These are phyloP conservation scores for Leptura quadrifasciata DNA, from an alignment of 2,888 invertebrate species.

Conservation along the genomic window DNA sequence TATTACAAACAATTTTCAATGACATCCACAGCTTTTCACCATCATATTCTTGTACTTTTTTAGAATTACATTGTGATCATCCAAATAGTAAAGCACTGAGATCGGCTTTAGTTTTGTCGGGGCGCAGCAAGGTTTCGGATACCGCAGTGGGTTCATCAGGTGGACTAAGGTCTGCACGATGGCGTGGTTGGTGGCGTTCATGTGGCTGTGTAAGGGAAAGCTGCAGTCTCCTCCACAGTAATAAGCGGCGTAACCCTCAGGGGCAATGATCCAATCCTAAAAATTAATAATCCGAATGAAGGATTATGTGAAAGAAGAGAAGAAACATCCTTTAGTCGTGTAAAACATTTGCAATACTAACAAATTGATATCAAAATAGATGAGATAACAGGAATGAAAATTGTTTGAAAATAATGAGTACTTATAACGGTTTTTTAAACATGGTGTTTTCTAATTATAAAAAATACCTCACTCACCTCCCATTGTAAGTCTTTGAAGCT, in stretches of 20 bases:
- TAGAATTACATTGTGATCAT: slow-evolving; percentile 88
- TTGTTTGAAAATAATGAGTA: too few species aligned
- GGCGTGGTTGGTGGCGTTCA: slow-evolving; percentile 97
- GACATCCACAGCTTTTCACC: slow-evolving; percentile 97
- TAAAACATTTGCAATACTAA: too few species aligned
- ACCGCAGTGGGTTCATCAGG: slow-evolving; percentile 86
- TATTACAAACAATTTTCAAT: slow-evolving; percentile 2
- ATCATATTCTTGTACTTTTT: slow-evolving; percentile 98
- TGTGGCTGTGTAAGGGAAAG: slow-evolving; percentile 92
- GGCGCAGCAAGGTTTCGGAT: slow-evolving; percentile 94
- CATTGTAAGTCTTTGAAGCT: slow-evolving; percentile 92
- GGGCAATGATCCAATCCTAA: slow-evolving; percentile 96
- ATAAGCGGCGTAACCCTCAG: slow-evolving; percentile 94
- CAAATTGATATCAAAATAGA: too few species aligned
- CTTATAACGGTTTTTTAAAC: not conserved
- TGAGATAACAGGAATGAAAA: too few species aligned
- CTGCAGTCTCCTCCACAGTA: slow-evolving; percentile 96
- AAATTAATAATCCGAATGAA: not conserved
- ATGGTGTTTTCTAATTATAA: not conserved
- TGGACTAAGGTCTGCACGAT: slow-evolving; percentile 95
- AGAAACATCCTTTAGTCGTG: too few species aligned
- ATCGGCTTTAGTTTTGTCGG: slow-evolving; percentile 91
- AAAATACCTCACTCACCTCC: slow-evolving; percentile 64
- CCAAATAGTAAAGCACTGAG: slow-evolving; percentile 92
- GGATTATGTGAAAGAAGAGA: too few species aligned